Base-by-base conservation (phyloP, 2,888 invertebrate species). In the Rotaria sp. region DNA sequence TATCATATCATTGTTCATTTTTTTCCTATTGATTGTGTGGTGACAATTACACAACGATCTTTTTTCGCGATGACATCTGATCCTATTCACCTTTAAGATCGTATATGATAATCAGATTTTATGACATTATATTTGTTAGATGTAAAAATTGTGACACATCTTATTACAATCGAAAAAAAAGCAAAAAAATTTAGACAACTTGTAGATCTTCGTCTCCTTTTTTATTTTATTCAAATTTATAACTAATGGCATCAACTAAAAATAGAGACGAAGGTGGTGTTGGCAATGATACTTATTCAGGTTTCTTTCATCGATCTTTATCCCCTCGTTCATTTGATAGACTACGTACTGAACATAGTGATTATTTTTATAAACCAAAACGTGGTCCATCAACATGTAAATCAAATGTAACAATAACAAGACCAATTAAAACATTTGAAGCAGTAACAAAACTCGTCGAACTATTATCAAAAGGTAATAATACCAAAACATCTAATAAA, bases 41-140 rank as follows among this genome's bases (percentile, higher is more conserved):
- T 67, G 67, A 67, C 67, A 67, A 67, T 67, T 67, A 67, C 67
- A 67, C 35, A 67, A 67, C 67, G 67, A 67, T 67, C 30, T 15
- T 26, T 67, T 67, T 67, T 67, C 30, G 15, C 67, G 67, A 30
- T 35, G 67, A 35, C 67, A 67, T 67, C 67, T 67, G 67, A 67
- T 67, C 67, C 67, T 30, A 35, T 67, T 67, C 67, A 67, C 67
- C 67, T 67, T 67, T 59, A 18, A 67, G 67, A 35, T 67, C 67
- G 15, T 67, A 35, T 67, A 67, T 35, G 67, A 67, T 67, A 67
- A 67, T 67, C 67, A 67, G 67, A 2, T 67, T 67, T 67, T 67
- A 67, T 67, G 67, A 67, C 67, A 67, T 67, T 67, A 67, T 67
- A 30, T 67, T 67, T 67, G 67, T 67, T 67, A 30, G 67, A 67